Conservation (phyloP, 2,797 vertebrate species). For the Leucoraja ocellata region DNA sequence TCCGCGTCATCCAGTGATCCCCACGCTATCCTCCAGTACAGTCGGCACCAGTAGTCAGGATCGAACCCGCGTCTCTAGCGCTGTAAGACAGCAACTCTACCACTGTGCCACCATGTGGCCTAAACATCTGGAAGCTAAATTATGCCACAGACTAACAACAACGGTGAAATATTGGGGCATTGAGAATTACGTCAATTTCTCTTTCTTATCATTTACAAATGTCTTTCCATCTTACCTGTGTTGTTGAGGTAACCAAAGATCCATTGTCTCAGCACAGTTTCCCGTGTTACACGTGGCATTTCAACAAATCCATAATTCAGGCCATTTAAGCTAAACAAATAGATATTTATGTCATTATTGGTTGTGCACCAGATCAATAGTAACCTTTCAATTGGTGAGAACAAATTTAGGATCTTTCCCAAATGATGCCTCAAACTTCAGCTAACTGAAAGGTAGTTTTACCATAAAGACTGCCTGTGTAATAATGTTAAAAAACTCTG, state of each 20-base stretch:
- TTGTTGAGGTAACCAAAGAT: conserved; percentile 20
- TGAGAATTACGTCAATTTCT: neutral
- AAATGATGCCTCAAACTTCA: neutral
- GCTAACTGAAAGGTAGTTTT: neutral
- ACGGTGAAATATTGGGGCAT: neutral
- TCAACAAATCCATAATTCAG: conserved; percentile 2
- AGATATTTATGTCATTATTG: neutral
- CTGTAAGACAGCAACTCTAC: too few species aligned
- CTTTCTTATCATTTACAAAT: neutral
- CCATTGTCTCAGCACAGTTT: neutral
- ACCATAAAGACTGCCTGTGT: neutral
- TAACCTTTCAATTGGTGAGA: neutral
- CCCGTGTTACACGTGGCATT: neutral
- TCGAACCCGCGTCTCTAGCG: too few species aligned
- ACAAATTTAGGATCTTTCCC: neutral
- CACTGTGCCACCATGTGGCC: too few species aligned
- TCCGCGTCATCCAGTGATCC: too few species aligned
- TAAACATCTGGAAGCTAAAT: neutral
- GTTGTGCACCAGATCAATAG: neutral
- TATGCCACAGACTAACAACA: neutral
- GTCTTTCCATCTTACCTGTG: neutral
- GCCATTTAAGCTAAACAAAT: neutral
- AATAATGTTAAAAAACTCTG: neutral
- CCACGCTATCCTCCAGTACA: too few species aligned
- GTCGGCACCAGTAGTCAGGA: too few species aligned